Conservation (phyloP, 1,140 invertebrate genomes). For the Papilio machaon region DNA sequence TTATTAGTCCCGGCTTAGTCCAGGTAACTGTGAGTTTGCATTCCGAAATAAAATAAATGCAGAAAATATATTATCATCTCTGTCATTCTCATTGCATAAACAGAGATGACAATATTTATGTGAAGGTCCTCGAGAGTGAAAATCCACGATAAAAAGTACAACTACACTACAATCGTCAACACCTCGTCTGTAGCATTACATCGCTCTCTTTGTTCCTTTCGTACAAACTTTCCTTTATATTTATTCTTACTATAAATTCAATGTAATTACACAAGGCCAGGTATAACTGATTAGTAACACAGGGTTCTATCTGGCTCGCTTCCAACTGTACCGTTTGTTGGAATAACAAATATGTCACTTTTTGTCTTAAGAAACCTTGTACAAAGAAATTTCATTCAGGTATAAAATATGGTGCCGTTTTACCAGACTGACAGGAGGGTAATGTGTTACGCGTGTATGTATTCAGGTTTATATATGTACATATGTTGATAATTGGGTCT, state of each 20-base stretch:
- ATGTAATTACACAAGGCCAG: slow-evolving; percentile 6
- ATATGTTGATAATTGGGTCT: too few species aligned
- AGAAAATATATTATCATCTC: too few species aligned
- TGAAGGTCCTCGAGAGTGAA: too few species aligned
- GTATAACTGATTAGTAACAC: slow-evolving; percentile 11
- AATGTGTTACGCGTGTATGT: not conserved
- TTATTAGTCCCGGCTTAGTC: too few species aligned
- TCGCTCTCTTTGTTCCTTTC: not conserved
- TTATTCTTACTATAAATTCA: slow-evolving; percentile 14
- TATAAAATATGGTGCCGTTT: not conserved
- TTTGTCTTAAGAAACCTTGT: slow-evolving; percentile 2
- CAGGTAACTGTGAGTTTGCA: too few species aligned
- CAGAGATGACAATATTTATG: too few species aligned
- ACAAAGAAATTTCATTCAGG: not conserved
- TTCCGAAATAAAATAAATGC: too few species aligned
- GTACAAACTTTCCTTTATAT: not conserved
- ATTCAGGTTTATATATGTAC: not conserved
- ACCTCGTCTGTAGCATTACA: too few species aligned
- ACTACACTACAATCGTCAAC: too few species aligned
- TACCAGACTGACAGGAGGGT: not conserved
- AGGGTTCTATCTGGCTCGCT: slow-evolving; percentile 14
- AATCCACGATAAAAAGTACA: too few species aligned
- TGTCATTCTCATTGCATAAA: too few species aligned
- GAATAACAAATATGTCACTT: slow-evolving; percentile 5
- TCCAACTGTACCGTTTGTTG: not conserved